phyloP scores from a whole-genome alignment of 2,113 vertebrate species.

The Prietella phreatophila region DNA sequence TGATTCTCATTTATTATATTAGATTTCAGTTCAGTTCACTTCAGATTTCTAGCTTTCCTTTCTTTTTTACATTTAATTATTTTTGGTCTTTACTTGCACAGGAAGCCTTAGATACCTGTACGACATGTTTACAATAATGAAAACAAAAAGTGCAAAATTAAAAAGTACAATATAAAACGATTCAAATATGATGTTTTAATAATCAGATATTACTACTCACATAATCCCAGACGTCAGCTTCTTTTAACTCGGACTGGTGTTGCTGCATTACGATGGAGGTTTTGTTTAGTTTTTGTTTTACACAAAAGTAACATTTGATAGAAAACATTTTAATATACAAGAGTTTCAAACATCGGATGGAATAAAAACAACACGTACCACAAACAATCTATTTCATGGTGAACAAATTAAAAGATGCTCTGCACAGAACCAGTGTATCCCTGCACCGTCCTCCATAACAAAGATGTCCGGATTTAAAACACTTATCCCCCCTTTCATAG shows the following conservation, averaged over 20 bases:
- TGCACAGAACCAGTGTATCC: slow-evolving; percentile 57
- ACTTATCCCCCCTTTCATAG: slow-evolving; percentile 27
- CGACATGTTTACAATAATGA: too few species aligned
- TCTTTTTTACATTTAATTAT: background rate
- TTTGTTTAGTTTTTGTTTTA: background rate
- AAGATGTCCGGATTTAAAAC: slow-evolving; percentile 58
- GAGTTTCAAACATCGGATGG: slow-evolving; percentile 70
- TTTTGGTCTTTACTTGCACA: background rate
- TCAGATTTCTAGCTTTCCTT: background rate
- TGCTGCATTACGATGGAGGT: background rate
- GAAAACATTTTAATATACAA: slow-evolving; percentile 83
- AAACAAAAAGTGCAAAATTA: background rate
- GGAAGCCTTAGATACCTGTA: background rate
- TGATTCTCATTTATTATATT: background rate
- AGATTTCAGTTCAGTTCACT: background rate
- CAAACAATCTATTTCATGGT: slow-evolving; percentile 59
- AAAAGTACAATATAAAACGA: background rate
- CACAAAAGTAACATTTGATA: slow-evolving; percentile 63
- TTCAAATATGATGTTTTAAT: background rate
- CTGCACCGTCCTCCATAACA: slow-evolving; percentile 50
- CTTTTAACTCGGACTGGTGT: background rate
- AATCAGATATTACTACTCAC: too few species aligned
- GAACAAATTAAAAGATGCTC: slow-evolving; percentile 57
- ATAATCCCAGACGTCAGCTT: background rate
- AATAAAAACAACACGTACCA: slow-evolving; percentile 73